Evolutionary conservation across 2,888 invertebrate species (phyloP), one percentile per base, ranked within the genome.

Genomic region (Perizoma flavofasciatum): DNA sequence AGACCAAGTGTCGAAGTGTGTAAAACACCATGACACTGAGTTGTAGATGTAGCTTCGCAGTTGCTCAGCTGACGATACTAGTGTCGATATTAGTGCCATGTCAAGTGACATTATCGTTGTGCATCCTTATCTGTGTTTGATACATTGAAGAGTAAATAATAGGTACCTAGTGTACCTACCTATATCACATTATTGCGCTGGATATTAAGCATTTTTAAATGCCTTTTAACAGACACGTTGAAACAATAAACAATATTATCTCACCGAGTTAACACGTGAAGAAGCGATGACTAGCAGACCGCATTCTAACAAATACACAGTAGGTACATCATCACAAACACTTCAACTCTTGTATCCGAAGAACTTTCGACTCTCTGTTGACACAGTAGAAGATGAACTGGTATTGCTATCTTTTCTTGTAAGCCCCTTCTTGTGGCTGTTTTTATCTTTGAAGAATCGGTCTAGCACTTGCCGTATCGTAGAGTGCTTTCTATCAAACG

Each of bases 401-500:
- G 77, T 77, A 39, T 79, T 83, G 59, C 82, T 82, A 47, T 72
- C 73, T 61, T 86, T 84, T 48, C 88, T 81, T 7, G 83, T 81
- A 6, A 88, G 70, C 0, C 68, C 79, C 72, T 79, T 79, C 61
- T 69, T 72, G 51, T 61, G 65, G 8, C 58, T 54, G 33, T 63
- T 54, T 6, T 57, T 57, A 33, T 92, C 90, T 55, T 92, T 93
- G 69, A 95, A 83, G 59, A 95, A 80, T 59, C 93, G 92, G 73
- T 95, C 95, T 70, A 95, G 81, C 71, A 95, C 93, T 81, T 95
- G 95, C 61, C 95, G 92, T 72, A 95, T 95, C 47, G 94, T 94
- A 61, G 94, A 94, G 83, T 95, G 95, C 77, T 95, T 95, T 78
- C 95, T 92, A 72, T 95, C 94, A 81, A 95, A 94, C 69, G 95